Conservation (phyloP, 2,888 invertebrate genomes). For the Periphyllus acericola region DNA sequence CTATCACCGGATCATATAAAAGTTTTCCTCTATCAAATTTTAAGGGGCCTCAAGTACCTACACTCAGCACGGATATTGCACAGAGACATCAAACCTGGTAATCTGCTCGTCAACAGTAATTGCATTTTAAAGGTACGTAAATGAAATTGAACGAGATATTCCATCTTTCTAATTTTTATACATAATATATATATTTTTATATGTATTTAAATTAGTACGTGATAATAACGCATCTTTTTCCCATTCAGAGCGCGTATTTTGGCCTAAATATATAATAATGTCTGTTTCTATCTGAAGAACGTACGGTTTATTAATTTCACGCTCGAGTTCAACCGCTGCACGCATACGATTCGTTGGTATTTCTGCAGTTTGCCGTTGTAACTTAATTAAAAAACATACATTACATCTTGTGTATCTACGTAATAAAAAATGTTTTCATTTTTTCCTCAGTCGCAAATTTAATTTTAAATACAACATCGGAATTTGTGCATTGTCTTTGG, state of each 20-base stretch:
- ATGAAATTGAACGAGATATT: not conserved
- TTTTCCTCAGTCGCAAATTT: not conserved
- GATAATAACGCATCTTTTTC: not conserved
- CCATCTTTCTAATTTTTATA: not conserved
- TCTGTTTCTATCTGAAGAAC: slow-evolving; percentile 6
- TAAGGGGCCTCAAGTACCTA: slow-evolving; percentile 97
- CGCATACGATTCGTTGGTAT: slow-evolving; percentile 3
- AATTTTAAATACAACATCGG: not conserved
- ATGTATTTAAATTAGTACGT: not conserved
- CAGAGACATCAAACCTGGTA: slow-evolving; percentile 99
- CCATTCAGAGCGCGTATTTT: slow-evolving; percentile 12
- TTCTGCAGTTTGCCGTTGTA: slow-evolving; percentile 3
- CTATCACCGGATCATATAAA: slow-evolving; percentile 99
- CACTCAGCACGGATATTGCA: slow-evolving; percentile 98
- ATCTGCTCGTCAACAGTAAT: slow-evolving; percentile 98
- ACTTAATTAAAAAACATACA: slow-evolving; percentile 25
- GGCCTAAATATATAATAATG: not conserved
- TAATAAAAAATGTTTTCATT: not conserved
- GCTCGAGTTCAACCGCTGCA: slow-evolving; percentile 8
- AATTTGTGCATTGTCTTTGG: not conserved
- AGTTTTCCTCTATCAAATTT: slow-evolving; percentile 99
- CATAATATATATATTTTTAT: not conserved
- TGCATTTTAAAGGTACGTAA: slow-evolving; percentile 88
- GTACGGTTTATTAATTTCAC: slow-evolving; percentile 49
- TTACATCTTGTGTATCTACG: not conserved